Base-by-base conservation (phyloP, 2,113 vertebrate genomes). In the Laticauda colubrina region DNA sequence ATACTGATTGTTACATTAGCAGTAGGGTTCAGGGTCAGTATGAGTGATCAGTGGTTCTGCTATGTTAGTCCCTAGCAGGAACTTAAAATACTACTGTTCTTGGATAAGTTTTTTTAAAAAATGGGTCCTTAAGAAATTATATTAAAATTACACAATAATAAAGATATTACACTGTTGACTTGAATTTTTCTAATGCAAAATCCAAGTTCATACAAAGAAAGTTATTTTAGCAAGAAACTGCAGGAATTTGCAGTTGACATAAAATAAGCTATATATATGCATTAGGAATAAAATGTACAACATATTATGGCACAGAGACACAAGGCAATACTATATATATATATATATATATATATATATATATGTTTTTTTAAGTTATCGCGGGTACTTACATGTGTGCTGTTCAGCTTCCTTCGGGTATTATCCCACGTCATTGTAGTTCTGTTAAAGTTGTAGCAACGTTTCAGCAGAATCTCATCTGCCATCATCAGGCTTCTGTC, bases 121-220 rank as follows among this genome's bases (percentile, higher is more conserved):
- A 89, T 96, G 94, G 94, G 91, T 94, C 95, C 90, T 61, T n/a
- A 0, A 29, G 39, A 86, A 96, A 96, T 90, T 90, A 92, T 94
- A 94, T 93, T 96, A 95, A 96, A 96, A 86, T 81, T 48, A 9
- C 89, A n/a, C 59, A 96, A 93, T 59, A 94, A 91, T 85, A 85
- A 81, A 26, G 14, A 94, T 57, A 53, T 34, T 92, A 91, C 87
- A 95, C 92, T 92, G n/a, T 45, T 95, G 56, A 92, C 81, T 45
- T 92, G 91, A 96, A 92, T 89, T 94, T 39, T 64, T 92, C 57
- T 81, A 92, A 93, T 90, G 92, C 95, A 90, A 92, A 89, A 85
- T 6, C n/a, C 11, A 45, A 75, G 39, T 69, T 89, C 34, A 45
- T 11, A 75, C 55, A 55, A 55, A 10, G 43, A 85, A 89, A 89